Evolutionary conservation across 2,113 vertebrate genomes (phyloP), one percentile per base, ranked within the genome.

Genomic region (Setophaga kirtlandii): DNA sequence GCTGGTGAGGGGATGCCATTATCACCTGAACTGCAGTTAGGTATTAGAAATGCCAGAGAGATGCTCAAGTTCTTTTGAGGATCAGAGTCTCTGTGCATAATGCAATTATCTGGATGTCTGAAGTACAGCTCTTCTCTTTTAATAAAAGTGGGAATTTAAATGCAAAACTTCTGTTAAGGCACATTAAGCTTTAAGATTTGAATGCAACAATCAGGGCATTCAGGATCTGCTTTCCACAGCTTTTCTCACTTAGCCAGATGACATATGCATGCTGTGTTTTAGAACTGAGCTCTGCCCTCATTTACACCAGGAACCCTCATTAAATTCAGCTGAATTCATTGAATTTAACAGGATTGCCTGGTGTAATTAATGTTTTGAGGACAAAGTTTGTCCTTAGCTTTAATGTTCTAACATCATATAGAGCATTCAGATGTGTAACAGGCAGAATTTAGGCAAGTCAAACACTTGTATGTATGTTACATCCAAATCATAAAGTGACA

Each of bases 311-410:
- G 90, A 96, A 90, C 25, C 46, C 84, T 96, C 90, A 88, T 94
- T 89, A 96, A 93, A 91, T 94, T 79, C 70, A 67, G 58, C 58
- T 65, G 77, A 84, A 95, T 83, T 87, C 59, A 82, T 23, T 95
- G 87, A 88, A 94, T 93, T 94, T 84, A 94, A 93, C 90, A 94
- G 87, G 84, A 93, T 60, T 90, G 69, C 83, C 58, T 92, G 47
- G 77, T 87, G 83, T 90, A 96, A 95, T 90, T 94, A 95, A 95
- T 92, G 93, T 95, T 95, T 94, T 94, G 71, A 96, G 93, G 93
- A 90, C 82, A 86, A 91, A 93, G 75, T 88, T 88, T 95, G 71
- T 93, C 92, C 90, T 96, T 89, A 84, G 60, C 80, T 84, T 94
- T 93, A 90, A 90, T 83, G 79, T 50, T 86, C 73, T 80, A 85